Evolutionary conservation across 64 coral and sea anemone genomes (phyloP).

Genomic region (Catalaphyllia jardinei): DNA sequence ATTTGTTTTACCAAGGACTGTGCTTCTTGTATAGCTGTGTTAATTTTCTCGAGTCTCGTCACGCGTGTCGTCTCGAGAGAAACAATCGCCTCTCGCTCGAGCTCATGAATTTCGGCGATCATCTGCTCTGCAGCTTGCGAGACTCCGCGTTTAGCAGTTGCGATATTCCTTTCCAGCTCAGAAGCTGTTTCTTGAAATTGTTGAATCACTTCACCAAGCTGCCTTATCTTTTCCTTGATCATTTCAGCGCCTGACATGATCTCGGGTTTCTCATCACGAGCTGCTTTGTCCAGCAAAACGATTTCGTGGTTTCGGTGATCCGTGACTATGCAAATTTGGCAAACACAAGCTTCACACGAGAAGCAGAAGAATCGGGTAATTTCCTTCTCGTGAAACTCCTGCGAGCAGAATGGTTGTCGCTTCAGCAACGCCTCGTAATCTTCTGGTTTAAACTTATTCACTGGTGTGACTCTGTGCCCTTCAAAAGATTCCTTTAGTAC

Average conservation of each 20-base stretch:
- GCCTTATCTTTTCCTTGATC: background rate
- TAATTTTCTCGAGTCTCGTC: background rate
- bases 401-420: constrained; percentile 5
- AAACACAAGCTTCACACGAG: constrained; percentile 3
- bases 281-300: constrained; percentile 6
- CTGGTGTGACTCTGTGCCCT: constrained; percentile 2
- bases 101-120: background rate
- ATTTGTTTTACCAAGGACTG: background rate
- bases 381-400: background rate
- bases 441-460: background rate
- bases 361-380: background rate
- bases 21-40: background rate
- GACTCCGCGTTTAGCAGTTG: background rate
- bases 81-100: background rate
- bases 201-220: background rate
- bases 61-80: background rate
- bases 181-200: background rate
- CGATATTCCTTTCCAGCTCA: background rate
- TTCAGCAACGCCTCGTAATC: background rate
- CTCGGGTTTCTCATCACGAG: background rate
- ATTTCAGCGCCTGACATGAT: background rate
- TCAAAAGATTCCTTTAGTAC: background rate
- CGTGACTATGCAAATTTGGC: constrained; percentile 32
- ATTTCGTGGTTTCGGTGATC: constrained; percentile 11
- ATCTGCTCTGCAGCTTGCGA: background rate